phyloP scores from a whole-genome alignment of 2,113 vertebrate species.

The Caloenas nicobarica region DNA sequence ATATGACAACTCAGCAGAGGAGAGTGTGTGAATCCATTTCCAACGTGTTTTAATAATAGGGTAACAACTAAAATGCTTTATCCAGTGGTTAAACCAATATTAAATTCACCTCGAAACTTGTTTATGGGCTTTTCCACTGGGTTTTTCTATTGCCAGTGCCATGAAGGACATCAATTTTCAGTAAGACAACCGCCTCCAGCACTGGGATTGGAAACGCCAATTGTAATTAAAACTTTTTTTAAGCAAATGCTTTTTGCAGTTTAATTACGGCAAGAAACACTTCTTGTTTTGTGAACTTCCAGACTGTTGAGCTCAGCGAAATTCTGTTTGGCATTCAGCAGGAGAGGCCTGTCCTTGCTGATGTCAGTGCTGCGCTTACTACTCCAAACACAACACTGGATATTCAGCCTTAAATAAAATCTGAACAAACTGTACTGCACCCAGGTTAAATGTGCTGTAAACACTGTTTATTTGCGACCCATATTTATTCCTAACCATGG shows the following conservation, averaged over 20 bases:
- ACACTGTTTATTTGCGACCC: conserved; percentile 51
- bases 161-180: conserved; percentile 63
- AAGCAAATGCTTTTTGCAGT: conserved; percentile 47
- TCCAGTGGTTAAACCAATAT: conserved; percentile 47
- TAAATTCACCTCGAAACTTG: conserved; percentile 41
- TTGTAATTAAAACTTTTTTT: conserved; percentile 61
- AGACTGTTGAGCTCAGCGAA: conserved; percentile 56
- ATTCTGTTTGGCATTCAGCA: conserved; percentile 16
- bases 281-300: conserved; percentile 48
- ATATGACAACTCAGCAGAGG: conserved; percentile 25
- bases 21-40: conserved; percentile 52
- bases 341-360: conserved; percentile 22
- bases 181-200: conserved; percentile 50
- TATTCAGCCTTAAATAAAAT: conserved; percentile 44
- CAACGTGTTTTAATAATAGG: conserved; percentile 55
- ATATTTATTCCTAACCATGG: conserved; percentile 56
- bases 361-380: conserved; percentile 17
- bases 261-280: conserved; percentile 34
- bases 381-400: conserved; percentile 24
- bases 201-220: conserved; percentile 55
- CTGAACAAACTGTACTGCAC: conserved; percentile 38
- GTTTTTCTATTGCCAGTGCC: conserved; percentile 51
- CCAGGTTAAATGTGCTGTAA: conserved; percentile 61
- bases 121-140: conserved; percentile 46
- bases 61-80: conserved; percentile 59